A percentile compares a stretch with the other conserved stretches of the same genome.
These are phyloP conservation scores for Sparidentex hasta DNA, from an alignment of 2,797 vertebrate genomes.

Conservation along the genomic window DNA sequence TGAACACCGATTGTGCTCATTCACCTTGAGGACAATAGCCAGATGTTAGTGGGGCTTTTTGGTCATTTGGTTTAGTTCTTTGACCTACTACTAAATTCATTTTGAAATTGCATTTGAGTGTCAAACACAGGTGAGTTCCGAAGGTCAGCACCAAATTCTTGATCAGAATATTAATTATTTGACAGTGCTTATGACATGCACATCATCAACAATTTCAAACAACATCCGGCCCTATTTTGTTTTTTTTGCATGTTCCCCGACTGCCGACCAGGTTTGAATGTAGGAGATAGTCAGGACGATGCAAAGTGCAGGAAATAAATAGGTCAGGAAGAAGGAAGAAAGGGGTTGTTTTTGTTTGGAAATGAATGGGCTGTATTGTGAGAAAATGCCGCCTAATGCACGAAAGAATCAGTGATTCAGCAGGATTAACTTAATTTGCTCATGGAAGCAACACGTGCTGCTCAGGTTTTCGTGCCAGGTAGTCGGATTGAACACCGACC, in stretches of 20 bases:
- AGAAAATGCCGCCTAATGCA: constrained; percentile 4
- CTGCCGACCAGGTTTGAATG: constrained; percentile 3
- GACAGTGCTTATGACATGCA: background rate
- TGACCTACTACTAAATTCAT: background rate
- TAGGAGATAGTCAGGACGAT: background rate
- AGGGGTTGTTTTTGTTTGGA: constrained; percentile 18
- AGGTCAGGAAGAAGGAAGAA: constrained; percentile 24
- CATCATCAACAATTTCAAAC: background rate
- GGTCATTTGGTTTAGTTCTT: background rate
- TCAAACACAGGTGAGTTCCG: background rate
- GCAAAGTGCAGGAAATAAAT: constrained; percentile 14
- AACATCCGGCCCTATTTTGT: background rate
- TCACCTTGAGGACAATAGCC: too few species aligned
- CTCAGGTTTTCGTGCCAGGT: constrained; percentile 51
- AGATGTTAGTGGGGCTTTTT: background rate
- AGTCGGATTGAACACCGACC: constrained; percentile 44
- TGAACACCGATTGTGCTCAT: too few species aligned
- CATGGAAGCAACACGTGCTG: constrained; percentile 57
- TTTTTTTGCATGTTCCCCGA: background rate
- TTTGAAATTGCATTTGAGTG: background rate
- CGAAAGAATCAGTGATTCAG: constrained; percentile 30
- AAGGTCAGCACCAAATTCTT: background rate
- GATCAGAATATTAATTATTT: background rate
- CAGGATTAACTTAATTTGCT: constrained; percentile 59
- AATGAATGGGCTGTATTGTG: constrained; percentile 40